Conservation (phyloP, 2,113 vertebrate species). For the Ailuropoda melanoleuca region DNA sequence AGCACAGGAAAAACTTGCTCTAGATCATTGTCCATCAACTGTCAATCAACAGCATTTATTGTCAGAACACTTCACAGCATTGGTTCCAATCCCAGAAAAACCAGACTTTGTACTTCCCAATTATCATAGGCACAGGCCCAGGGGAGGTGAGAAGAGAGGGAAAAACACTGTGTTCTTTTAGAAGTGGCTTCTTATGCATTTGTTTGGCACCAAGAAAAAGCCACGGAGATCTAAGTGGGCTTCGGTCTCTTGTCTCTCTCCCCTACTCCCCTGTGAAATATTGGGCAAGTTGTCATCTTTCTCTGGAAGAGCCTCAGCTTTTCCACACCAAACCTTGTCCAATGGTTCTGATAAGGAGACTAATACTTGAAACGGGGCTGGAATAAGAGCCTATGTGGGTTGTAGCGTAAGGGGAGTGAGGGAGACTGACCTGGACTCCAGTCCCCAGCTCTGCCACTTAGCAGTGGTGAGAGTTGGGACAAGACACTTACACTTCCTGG, state of each 20-base stretch:
- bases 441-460: neutral
- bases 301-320: neutral
- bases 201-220: conserved; percentile 66
- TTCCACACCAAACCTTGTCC: neutral
- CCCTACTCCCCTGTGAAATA: neutral
- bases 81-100: conserved; percentile 75
- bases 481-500: neutral
- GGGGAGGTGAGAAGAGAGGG: conserved; percentile 64
- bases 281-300: neutral
- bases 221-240: neutral
- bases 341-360: neutral
- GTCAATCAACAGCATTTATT: conserved; percentile 64
- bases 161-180: conserved; percentile 67
- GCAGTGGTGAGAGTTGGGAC: neutral
- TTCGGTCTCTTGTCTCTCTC: neutral
- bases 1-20: conserved; percentile 26
- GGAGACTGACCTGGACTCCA: neutral
- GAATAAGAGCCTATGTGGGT: neutral
- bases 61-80: conserved; percentile 38
- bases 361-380: neutral
- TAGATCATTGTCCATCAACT: conserved; percentile 59
- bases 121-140: conserved; percentile 57
- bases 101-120: conserved; percentile 57
- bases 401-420: neutral
- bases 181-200: conserved; percentile 59